Evolutionary conservation across 1,140 invertebrate genomes (phyloP), one percentile per base, ranked within the genome.

Genomic region (Calosoma granatense): DNA sequence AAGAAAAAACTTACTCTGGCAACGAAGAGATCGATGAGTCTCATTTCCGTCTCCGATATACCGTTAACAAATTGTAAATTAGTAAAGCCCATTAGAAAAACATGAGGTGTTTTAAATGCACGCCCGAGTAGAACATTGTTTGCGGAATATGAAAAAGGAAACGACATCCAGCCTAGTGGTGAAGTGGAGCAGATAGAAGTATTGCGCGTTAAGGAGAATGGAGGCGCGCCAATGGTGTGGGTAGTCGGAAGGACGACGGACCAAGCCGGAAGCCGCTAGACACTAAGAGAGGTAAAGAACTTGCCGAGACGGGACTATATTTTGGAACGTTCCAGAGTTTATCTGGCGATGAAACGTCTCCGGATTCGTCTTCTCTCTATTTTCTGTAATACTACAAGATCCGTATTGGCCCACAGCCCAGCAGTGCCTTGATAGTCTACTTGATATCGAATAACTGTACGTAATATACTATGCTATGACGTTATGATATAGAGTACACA

Each of bases 61-160:
- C 41, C 41, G 41, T 47, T 47, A 47, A 47, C 41, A 47, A 47
- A 47, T 47, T 47, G 41, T 47, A 47, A 47, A 47, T 47, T 47
- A 47, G 41, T 9, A 47, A 47, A 17, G 15, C 41, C 41, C 41
- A 47, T 47, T 47, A 47, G 41, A 9, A 47, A 17, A 47, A 47
- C 41, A 17, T 17, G 17, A 47, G 17, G 3, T 17, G 17, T 47
- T 47, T 47, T 47, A 47, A 47, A 47, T 47, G 15, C 15, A 47
- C 41, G 41, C 41, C 15, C 41, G 9, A 47, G 3, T 17, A 47
- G 9, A 12, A 17, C 41, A 47, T 47, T 47, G 41, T 47, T 47
- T 11, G 41, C 14, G n/a, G n/a, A n/a, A 36, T 36, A 36, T 36
- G 26, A 36, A 36, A 36, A 36, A n/a, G n/a, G 26, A 36, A 6